Evolutionary conservation across 2,113 vertebrate species (phyloP).

Genomic region (Equus quagga): DNA sequence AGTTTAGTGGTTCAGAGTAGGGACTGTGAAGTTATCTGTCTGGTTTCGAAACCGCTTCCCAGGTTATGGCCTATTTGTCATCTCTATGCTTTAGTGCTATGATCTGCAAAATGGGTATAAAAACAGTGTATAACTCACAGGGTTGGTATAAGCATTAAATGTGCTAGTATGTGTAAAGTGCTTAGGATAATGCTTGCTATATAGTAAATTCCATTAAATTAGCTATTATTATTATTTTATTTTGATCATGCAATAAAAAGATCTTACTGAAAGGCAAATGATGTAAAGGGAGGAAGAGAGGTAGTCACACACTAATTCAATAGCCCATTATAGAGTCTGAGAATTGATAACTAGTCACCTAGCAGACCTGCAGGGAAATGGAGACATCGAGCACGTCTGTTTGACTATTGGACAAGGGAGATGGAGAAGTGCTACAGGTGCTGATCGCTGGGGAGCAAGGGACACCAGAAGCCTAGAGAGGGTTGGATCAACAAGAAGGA

Average conservation of each 20-base stretch:
- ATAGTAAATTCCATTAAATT: not conserved
- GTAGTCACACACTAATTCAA: not conserved
- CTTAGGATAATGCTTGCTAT: not conserved
- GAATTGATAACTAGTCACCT: not conserved
- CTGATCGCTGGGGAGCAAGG: not conserved
- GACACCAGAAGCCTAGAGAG: not conserved
- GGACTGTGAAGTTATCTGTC: not conserved
- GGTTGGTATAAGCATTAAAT: not conserved
- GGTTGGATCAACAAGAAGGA: not conserved
- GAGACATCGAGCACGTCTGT: not conserved
- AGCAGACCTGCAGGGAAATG: not conserved
- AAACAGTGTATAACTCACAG: not conserved
- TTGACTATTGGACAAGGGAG: not conserved
- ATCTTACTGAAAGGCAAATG: conserved; percentile 23
- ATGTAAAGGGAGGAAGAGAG: not conserved
- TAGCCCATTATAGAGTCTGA: not conserved
- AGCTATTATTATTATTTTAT: not conserved
- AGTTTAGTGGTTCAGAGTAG: not conserved
- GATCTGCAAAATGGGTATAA: not conserved
- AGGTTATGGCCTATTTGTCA: conserved; percentile 6
- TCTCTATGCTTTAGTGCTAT: not conserved
- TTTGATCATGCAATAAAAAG: not conserved
- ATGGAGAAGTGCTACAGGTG: not conserved
- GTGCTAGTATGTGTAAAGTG: not conserved
- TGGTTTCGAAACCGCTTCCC: conserved; percentile 5